Base-by-base conservation (phyloP, 2,888 invertebrate species). In the Bruchidius siliquastri region DNA sequence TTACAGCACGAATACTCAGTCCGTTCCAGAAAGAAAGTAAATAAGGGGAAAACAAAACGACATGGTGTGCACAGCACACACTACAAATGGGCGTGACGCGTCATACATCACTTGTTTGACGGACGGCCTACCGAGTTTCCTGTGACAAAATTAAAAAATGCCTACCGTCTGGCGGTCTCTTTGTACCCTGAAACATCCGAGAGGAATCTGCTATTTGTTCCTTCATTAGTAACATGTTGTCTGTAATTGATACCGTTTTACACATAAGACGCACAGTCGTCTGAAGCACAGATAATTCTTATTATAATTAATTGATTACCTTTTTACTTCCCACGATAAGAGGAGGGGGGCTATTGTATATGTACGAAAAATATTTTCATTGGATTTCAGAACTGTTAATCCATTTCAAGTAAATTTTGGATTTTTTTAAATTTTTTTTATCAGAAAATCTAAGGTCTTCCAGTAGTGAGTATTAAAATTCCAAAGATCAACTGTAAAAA, bases 91-190 rank as follows among this genome's bases (percentile, higher is more conserved):
- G 77, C 76, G 77, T 76, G 76, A 73, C 77, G 69, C 75, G 75
- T 75, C 73, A 72, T 72, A 73, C 76, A 74, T 76, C 77, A 73
- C 71, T 73, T 70, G 69, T 72, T 78, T 78, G 77, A 79, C 77
- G 77, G 73, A 78, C 76, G 72, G 75, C 78, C 75, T 74, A 69
- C 76, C 71, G 75, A 78, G 79, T 77, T 80, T 79, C 77, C 80
- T 79, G 79, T 80, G 80, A 80, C 81, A 80, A 81, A 81, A 80
- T 80, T 81, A 79, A 81, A 81, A 81, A 82, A 79, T 79, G 76
- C 77, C 74, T 72, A 74, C 76, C 49, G 76, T 72, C 74, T 66
- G 76, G 71, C 77, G 77, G 77, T 67, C 21, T 10, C 76, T 77
- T 77, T 77, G 76, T 49, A 74, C 72, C 71, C 72, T 68, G 71